phyloP scores from a whole-genome alignment of 2,113 vertebrate genomes.

The Marmota monax region DNA sequence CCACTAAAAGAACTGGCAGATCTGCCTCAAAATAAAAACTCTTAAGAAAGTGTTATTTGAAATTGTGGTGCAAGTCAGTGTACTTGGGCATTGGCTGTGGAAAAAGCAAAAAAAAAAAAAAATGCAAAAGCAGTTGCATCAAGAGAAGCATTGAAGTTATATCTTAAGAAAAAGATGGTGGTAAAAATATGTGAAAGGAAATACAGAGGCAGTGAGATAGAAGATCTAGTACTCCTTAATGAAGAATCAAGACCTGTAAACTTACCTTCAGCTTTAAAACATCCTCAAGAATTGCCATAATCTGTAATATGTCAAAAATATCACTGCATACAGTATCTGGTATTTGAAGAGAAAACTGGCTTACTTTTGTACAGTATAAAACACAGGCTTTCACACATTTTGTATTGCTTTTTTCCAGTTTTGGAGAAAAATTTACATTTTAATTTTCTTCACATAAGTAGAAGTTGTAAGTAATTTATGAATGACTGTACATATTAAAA shows the following conservation, averaged over 20 bases:
- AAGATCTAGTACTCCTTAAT: slow-evolving; percentile 95
- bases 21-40: slow-evolving; percentile 94
- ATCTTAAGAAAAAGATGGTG: slow-evolving; percentile 96
- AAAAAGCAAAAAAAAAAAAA: slow-evolving; percentile 92
- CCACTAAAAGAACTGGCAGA: slow-evolving; percentile 97
- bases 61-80: slow-evolving; percentile 96
- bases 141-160: slow-evolving; percentile 96
- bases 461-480: slow-evolving; percentile 88
- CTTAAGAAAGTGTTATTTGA: slow-evolving; percentile 98
- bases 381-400: slow-evolving; percentile 88
- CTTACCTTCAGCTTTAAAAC: slow-evolving; percentile 96
- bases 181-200: slow-evolving; percentile 96
- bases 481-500: slow-evolving; percentile 84
- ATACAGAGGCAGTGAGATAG: slow-evolving; percentile 94
- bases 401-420: slow-evolving; percentile 89
- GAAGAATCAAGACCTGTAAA: slow-evolving; percentile 94
- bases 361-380: slow-evolving; percentile 88
- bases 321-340: slow-evolving; percentile 78
- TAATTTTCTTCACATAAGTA: slow-evolving; percentile 85
- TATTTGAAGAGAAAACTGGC: slow-evolving; percentile 84
- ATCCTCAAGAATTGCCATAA: slow-evolving; percentile 91
- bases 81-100: slow-evolving; percentile 98
- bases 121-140: slow-evolving; percentile 95
- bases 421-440: slow-evolving; percentile 88
- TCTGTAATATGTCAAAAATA: slow-evolving; percentile 79